Evolutionary conservation across 2,888 invertebrate species (phyloP).

Genomic region (Ceraclea dissimilis): DNA sequence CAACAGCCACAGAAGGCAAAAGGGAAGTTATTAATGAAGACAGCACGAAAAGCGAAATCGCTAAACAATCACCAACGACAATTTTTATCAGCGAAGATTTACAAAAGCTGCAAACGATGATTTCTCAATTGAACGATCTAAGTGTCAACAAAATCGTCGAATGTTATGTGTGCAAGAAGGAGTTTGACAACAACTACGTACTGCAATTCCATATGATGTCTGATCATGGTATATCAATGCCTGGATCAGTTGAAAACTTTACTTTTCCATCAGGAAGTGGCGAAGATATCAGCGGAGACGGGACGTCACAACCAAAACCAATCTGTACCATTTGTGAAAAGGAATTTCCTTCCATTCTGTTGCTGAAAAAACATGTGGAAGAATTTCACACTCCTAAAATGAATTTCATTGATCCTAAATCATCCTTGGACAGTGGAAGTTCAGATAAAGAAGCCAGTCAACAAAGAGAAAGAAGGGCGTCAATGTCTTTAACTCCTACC

Average conservation of each 20-base stretch:
- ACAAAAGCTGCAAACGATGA: slow-evolving; percentile 85
- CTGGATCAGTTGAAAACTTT: slow-evolving; percentile 34
- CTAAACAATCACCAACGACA: slow-evolving; percentile 29
- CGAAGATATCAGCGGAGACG: slow-evolving; percentile 35
- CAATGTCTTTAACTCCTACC: slow-evolving; percentile 58
- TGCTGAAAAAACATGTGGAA: slow-evolving; percentile 60
- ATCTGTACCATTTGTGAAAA: slow-evolving; percentile 39
- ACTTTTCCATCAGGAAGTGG: slow-evolving; percentile 25
- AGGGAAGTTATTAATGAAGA: slow-evolving; percentile 31
- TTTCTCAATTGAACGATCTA: slow-evolving; percentile 76
- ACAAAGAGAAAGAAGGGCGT: slow-evolving; percentile 49
- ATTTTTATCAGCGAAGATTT: slow-evolving; percentile 75
- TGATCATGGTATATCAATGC: slow-evolving; percentile 53
- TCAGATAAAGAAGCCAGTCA: slow-evolving; percentile 31
- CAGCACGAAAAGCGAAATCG: slow-evolving; percentile 27
- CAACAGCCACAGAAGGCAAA: slow-evolving; percentile 31
- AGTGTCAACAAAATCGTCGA: slow-evolving; percentile 51
- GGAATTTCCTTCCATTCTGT: slow-evolving; percentile 50
- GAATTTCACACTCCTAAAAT: slow-evolving; percentile 52
- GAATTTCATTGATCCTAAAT: slow-evolving; percentile 30
- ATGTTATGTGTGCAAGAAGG: slow-evolving; percentile 65
- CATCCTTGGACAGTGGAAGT: slow-evolving; percentile 16
- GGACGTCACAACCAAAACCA: slow-evolving; percentile 34
- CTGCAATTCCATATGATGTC: slow-evolving; percentile 61
- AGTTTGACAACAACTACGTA: slow-evolving; percentile 63